Base-by-base conservation (phyloP, 1,140 invertebrate genomes). In the Paraescarpia echinospica region DNA sequence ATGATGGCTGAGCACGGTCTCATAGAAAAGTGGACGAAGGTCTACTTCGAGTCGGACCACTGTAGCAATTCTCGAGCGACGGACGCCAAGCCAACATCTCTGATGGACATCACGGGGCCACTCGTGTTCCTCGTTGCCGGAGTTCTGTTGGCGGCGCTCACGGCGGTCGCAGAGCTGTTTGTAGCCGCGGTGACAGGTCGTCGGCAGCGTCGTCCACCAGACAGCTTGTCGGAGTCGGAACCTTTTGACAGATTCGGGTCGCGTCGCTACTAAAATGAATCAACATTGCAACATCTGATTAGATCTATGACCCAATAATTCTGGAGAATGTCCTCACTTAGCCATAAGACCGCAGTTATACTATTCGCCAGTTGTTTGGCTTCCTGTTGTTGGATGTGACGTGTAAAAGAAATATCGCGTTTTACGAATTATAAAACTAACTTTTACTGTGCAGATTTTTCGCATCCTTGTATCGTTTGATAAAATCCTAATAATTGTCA, bases 1-100 rank as follows among this genome's bases (percentile, higher is more conserved):
- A 35, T 35, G 34, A 34, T 90, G 34, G 35, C 35, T 35, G 89
- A 90, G 89, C 33, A 90, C 8, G 89, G 89, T 35, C 33, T 90
- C 89, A 90, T 90, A 4, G 89, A 90, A 5, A 90, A 90, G 89
- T 90, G 89, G 89, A 22, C 33, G 35, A 90, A 34, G 89, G n/a
- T 31, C 4, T 90, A 90, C 89, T 90, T 34, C 89, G 34, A 18
- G 89, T 35, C 34, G 89, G 89, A 90, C 89, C 33, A 18, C 14
- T 90, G 89, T 31, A 90, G 89, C 89, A 12, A 22, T 18, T 9
- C 89, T 9, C 33, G 33, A 4, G 89, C 34, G 35, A 34, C 33
- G 14, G 35, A 35, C 89, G 35, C 34, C 89, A 35, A 90, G 4
- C 89, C 89, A 31, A 35, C n/a, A 22, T 90, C 89, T 4, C 33